phyloP scores from a whole-genome alignment of 2,888 invertebrate species.

The Abrostola tripartita region DNA sequence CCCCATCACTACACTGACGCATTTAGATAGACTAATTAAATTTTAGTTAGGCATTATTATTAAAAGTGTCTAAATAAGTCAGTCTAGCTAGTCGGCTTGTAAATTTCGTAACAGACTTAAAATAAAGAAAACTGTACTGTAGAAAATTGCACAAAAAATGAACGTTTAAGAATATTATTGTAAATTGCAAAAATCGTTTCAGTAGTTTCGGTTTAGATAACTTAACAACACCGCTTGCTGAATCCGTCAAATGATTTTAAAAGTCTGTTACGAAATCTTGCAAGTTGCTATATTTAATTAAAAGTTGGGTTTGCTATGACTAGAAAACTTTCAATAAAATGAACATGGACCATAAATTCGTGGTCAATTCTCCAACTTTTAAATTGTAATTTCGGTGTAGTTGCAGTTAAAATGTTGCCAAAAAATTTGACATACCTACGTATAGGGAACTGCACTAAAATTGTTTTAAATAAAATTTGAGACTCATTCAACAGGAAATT shows the following conservation, averaged over 20 bases:
- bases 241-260: conserved; percentile 10
- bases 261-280: conserved; percentile 33
- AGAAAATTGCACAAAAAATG: neutral
- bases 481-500: too few species aligned
- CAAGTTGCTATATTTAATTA: conserved; percentile 13
- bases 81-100: conserved; percentile 44
- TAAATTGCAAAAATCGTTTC: conserved; percentile 11
- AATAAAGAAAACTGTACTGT: neutral
- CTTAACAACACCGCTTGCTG: conserved; percentile 4
- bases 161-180: neutral
- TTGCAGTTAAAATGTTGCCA: too few species aligned
- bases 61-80: conserved; percentile 48
- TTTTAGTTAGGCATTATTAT: conserved; percentile 55
- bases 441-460: too few species aligned
- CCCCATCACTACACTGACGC: conserved; percentile 20
- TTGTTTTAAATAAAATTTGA: too few species aligned
- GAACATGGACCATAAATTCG: neutral
- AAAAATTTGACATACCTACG: too few species aligned
- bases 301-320: conserved; percentile 7
- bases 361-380: too few species aligned
- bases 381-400: too few species aligned
- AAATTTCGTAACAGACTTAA: conserved; percentile 34
- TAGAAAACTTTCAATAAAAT: neutral
- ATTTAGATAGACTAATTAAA: conserved; percentile 47
- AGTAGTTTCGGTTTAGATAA: conserved; percentile 1